phyloP scores from a whole-genome alignment of 2,888 invertebrate species.

The Melipona bicolor region DNA sequence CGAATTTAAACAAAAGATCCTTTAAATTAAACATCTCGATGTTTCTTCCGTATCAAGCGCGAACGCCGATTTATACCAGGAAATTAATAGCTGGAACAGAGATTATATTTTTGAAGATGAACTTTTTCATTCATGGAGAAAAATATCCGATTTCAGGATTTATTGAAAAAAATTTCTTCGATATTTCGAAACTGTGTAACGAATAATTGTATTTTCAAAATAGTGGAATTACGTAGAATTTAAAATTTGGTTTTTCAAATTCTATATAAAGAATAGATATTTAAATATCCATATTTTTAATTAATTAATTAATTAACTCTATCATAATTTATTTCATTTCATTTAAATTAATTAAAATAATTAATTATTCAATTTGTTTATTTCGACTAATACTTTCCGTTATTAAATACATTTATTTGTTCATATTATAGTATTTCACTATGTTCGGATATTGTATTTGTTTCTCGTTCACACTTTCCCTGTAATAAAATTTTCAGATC shows the following conservation, averaged over 20 bases:
- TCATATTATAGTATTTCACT: background rate
- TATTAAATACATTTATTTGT: background rate
- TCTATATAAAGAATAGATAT: no score
- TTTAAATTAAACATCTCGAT: slow-evolving; percentile 40
- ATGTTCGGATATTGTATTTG: no score
- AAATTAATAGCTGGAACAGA: slow-evolving; percentile 28
- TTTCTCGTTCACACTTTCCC: no score
- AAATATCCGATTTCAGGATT: background rate
- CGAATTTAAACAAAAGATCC: slow-evolving; percentile 47
- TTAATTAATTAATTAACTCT: no score
- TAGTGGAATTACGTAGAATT: background rate
- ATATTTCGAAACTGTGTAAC: background rate
- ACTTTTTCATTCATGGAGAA: background rate
- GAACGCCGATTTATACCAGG: slow-evolving; percentile 17
- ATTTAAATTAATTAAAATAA: no score
- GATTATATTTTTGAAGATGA: background rate
- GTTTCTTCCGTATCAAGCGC: slow-evolving; percentile 20
- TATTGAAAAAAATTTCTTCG: background rate
- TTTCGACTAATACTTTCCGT: no score
- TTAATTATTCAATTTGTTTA: no score
- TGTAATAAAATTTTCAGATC: no score
- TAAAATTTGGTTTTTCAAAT: no score
- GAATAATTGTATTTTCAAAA: background rate
- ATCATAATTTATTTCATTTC: no score
- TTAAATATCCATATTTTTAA: no score